A percentile compares a stretch with the other conserved stretches of the same genome.
These are phyloP conservation scores for Eupithecia inturbata DNA, from an alignment of 2,888 invertebrate species.

Conservation along the genomic window DNA sequence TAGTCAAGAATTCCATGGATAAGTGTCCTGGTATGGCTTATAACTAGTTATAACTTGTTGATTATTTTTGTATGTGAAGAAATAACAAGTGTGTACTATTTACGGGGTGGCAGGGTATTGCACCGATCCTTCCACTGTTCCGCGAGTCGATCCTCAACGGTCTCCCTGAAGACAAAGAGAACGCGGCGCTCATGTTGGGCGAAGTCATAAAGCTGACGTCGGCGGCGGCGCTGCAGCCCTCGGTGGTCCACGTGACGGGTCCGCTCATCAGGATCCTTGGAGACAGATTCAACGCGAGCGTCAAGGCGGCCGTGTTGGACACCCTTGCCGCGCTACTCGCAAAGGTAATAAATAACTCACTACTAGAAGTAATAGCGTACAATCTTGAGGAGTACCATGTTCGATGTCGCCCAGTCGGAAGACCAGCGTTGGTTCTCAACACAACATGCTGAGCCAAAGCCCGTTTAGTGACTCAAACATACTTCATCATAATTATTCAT, in stretches of 20 bases:
- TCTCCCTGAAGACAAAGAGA: conserved; percentile 97
- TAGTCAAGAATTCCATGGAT: too few relatives aligned
- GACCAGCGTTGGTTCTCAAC: neutral
- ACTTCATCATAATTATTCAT: neutral
- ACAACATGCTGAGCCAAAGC: neutral
- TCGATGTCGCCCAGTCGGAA: neutral
- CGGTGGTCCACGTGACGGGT: conserved; percentile 98
- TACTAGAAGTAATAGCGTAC: neutral
- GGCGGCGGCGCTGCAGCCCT: conserved; percentile 94
- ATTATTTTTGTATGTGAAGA: too few relatives aligned
- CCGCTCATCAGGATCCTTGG: conserved; percentile 98
- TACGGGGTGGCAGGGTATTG: conserved; percentile 89
- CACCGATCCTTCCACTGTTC: conserved; percentile 96
- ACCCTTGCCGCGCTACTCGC: conserved; percentile 95
- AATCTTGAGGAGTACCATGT: neutral
- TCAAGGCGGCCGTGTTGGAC: conserved; percentile 98
- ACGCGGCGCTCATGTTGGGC: conserved; percentile 95
- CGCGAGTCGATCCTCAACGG: conserved; percentile 98
- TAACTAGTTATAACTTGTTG: neutral
- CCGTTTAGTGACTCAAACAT: neutral
- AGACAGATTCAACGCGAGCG: conserved; percentile 96
- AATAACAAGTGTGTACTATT: too few relatives aligned
- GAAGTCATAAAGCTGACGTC: conserved; percentile 93
- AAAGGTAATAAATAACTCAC: conserved; percentile 85
- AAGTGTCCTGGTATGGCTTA: too few relatives aligned